These are phyloP conservation scores for Pampusana beccarii DNA, from an alignment of 2,113 vertebrate genomes.

Conservation along the genomic window DNA sequence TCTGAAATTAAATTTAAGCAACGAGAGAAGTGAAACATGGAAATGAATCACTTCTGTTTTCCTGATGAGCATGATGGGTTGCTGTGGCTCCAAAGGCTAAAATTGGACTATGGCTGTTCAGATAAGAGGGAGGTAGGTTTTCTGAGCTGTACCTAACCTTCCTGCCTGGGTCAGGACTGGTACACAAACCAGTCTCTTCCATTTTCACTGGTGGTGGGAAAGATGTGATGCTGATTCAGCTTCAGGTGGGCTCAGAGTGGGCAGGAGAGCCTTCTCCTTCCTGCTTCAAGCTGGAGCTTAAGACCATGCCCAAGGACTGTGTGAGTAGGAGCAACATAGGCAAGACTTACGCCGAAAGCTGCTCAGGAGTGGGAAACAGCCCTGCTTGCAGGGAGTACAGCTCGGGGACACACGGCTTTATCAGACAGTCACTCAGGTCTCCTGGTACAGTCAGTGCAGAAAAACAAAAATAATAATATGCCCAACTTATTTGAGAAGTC, in stretches of 20 bases:
- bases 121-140: background rate
- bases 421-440: background rate
- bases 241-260: background rate
- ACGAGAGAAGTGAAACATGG: constrained; percentile 26
- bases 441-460: background rate
- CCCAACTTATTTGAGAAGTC: too few relatives aligned
- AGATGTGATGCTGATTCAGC: background rate
- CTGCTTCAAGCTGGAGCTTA: background rate
- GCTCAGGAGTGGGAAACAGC: background rate
- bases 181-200: background rate
- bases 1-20: background rate
- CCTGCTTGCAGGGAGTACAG: background rate
- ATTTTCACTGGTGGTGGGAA: background rate
- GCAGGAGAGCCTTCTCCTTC: background rate
- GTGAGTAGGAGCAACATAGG: background rate
- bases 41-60: constrained; percentile 44
- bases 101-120: background rate
- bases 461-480: background rate
- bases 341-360: background rate
- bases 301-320: rapidly evolving
- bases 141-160: background rate
- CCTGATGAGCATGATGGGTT: background rate
- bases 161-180: rapidly evolving
- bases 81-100: constrained; percentile 28
- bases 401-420: rapidly evolving